Base-by-base conservation (phyloP, 2,797 vertebrate genomes). In the Octomys mimax region DNA sequence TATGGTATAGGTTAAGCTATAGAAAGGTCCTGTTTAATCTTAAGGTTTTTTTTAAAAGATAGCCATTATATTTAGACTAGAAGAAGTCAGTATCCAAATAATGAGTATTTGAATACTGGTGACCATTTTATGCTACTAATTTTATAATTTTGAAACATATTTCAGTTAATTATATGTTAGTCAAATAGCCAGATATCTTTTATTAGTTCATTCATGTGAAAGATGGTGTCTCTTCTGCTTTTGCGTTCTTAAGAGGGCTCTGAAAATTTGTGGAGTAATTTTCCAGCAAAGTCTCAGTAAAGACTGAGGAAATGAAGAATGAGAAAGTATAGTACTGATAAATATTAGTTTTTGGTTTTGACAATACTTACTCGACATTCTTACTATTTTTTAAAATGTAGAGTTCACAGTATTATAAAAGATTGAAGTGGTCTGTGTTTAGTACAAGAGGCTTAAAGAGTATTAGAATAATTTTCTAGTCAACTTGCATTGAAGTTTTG, bases 211-310 rank as follows among this genome's bases (percentile, higher is more conserved):
- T 71, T 64, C 73, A 39, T 77, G 22, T 79, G 88, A 71, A 92
- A 91, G 66, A 77, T 5, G 26, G 3, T 16, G 21, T 92, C 33
- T 64, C 12, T 93, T 85, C 31, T 64, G 49, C 57, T 36, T 66
- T 93, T 85, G 28, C 2, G 33, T 28, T 52, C 75, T 79, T 86
- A 68, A 87, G n/a, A 61, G 62, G 28, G 28, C 49, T 87, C n/a
- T 96, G 26, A 88, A 78, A 83, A 80, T 92, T 94, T 71, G 82
- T 75, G 61, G 78, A 81, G 5, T 92, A 83, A 61, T 92, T 88
- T 49, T 11, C 42, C 33, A 79, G 61, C 13, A 42, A 66, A 73
- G 9, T 68, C 42, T 89, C 26, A 62, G 70, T 87, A 78, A 33
- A 9, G 7, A n/a, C 16, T 26, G 42, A 59, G 83, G 73, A 71